A percentile compares a stretch with the other conserved stretches of the same genome.
These are phyloP conservation scores for Aphelenchoides fujianensis DNA, from an alignment of 1,140 invertebrate species.

Conservation along the genomic window DNA sequence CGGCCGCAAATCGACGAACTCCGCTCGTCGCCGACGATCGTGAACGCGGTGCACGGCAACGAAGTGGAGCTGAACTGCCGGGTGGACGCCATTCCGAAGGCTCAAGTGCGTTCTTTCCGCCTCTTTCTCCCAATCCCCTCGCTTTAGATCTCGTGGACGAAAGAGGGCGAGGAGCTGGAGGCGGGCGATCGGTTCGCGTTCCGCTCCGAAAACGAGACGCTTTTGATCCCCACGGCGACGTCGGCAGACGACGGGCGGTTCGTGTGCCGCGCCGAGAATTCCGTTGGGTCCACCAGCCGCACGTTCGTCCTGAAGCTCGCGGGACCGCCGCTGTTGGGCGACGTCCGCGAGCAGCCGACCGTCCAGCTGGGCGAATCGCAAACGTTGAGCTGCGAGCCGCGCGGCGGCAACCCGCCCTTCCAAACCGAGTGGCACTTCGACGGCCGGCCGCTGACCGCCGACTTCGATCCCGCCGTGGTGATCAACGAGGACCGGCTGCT, in stretches of 20 bases:
- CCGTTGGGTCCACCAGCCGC: conserved; percentile 70
- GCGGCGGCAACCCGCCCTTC: conserved; percentile 30
- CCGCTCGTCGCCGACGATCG: conserved; percentile 41
- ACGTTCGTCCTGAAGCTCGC: conserved; percentile 66
- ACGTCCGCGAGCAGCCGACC: conserved; percentile 26
- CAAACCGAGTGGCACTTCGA: conserved; percentile 36
- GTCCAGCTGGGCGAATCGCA: conserved; percentile 43
- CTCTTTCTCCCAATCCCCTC: not conserved
- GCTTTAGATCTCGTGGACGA: conserved; percentile 44
- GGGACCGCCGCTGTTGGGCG: conserved; percentile 51
- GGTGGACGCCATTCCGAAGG: conserved; percentile 63
- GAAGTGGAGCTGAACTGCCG: conserved; percentile 63
- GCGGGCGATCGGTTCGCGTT: conserved; percentile 17
- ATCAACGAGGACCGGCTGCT: conserved; percentile 18
- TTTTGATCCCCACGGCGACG: conserved; percentile 45
- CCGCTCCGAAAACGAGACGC: conserved; percentile 33
- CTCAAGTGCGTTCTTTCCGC: conserved; percentile 44
- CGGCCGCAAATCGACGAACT: conserved; percentile 52
- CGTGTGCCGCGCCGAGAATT: conserved; percentile 70
- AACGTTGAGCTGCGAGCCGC: conserved; percentile 40
- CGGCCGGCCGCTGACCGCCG: conserved; percentile 28
- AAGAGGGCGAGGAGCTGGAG: conserved; percentile 31
- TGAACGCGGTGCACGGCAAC: conserved; percentile 60
- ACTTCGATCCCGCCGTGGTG: conserved; percentile 21
- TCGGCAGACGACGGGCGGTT: conserved; percentile 57